Evolutionary conservation across 2,888 invertebrate species (phyloP), one percentile per base, ranked within the genome.

Genomic region (Tenthredo mesomela): DNA sequence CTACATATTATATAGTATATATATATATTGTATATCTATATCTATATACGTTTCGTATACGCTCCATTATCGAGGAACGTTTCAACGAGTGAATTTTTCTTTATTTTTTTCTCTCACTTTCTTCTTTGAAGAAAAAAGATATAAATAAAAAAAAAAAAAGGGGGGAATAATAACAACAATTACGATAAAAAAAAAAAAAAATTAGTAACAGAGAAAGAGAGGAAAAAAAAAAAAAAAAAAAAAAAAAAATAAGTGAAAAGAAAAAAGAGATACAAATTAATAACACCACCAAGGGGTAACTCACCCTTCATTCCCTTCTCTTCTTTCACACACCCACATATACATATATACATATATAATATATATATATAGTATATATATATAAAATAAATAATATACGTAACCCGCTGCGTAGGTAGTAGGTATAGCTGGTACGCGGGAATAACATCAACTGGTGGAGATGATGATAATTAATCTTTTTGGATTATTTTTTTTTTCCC

Each of bases 381-480:
- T 18, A 61, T 29, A n/a, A 61, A 80, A 58, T 80, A 80, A 77
- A 80, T 80, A 58, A 61, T 61, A 80, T 40, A 80, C 80, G 61
- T 40, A 61, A 61, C 80, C 58, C 61, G 10, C 15, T 21, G 21
- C 47, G 21, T 25, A n/a, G n/a, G n/a, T n/a, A n/a, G n/a, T 47
- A 43, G 75, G 75, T 77, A 54, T 77, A 15, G 29, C 6, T 75
- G 18, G 18, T 33, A 33, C 25, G 15, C 7, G 54, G 40, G 61
- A 40, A 65, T 80, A 80, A 80, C 80, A 80, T 80, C 80, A 80
- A 80, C 82, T 47, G 37, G 18, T 15, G 37, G 82, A 82, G 82
- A 82, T 82, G 82, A 82, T 67, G 82, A 70, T 82, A 67, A 82
- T 82, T 82, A 82, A 82, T 82, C 82, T 82, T 61, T 67, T 12